Evolutionary conservation across 2,888 invertebrate species (phyloP), one percentile per base, ranked within the genome.

Genomic region (Helobdella robusta): DNA sequence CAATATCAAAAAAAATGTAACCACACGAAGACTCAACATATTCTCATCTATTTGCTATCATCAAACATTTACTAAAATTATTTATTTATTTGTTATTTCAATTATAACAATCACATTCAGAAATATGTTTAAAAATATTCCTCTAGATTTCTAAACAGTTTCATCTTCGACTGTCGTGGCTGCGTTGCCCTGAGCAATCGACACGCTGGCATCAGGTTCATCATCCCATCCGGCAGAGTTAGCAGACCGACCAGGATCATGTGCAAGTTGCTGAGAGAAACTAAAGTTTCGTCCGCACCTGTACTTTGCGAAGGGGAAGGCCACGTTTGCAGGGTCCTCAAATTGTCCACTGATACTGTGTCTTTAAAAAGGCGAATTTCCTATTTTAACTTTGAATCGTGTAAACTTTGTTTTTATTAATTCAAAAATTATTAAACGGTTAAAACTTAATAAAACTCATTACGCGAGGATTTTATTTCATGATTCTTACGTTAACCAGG

Each of bases 141-240:
- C 1, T 40, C 2, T 46, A 60, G 60, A n/a, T 60, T 60, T 32
- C 46, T 60, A n/a, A 40, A 23, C 11, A 60, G 65, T 36, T 65
- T 65, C 34, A 28, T 65, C 0, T 58, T 59, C 6, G 65, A 65
- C 30, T 36, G 59, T 6, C 25, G 59, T 15, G 65, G 65, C 15
- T 58, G 65, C 34, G 18, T 65, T 18, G 59, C 59, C 18, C 46
- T 52, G 18, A 35, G 65, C 18, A 36, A 32, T 25, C 35, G 59
- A 48, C 58, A 40, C 11, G 34, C 58, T 1, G 59, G 59, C n/a
- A 34, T 65, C 5, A 30, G 59, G 32, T 48, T 65, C 44, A 65
- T 59, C 11, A 44, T 65, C 44, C 65, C 65, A 23, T 48, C 65
- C 5, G 46, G 46, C 23, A 32, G 44, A 20, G 65, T 65, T 30